A percentile compares a stretch with the other conserved stretches of the same genome.
Conservation (phyloP, 1,140 invertebrate species). For the Phymorhynchus buccinoides region DNA sequence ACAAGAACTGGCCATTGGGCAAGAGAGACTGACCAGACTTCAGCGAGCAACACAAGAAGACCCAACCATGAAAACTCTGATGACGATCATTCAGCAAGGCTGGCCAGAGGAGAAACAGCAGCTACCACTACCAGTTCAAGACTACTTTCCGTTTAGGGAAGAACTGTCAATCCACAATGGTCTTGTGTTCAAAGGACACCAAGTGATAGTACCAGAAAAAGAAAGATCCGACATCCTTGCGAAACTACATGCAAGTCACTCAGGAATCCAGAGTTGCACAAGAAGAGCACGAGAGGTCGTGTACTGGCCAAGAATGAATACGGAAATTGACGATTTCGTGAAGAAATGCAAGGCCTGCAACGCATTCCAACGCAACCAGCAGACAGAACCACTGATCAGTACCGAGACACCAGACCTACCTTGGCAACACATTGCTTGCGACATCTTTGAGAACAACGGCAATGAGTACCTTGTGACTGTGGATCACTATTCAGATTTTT, state of each 20-base stretch:
- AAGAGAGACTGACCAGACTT: background rate
- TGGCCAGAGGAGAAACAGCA: constrained; percentile 4
- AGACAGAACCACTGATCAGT: background rate
- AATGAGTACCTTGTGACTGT: background rate
- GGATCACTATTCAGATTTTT: background rate
- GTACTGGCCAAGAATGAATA: constrained; percentile 14
- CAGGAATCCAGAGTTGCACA: constrained; percentile 15
- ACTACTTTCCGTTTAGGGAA: constrained; percentile 26
- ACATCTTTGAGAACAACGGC: background rate
- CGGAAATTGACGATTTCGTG: constrained; percentile 4
- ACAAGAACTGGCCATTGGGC: background rate
- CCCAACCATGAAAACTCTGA: constrained; percentile 1
- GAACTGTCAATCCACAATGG: constrained; percentile 19
- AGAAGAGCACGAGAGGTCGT: constrained; percentile 19
- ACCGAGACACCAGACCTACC: background rate
- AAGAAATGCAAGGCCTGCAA: background rate
- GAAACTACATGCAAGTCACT: constrained; percentile 25
- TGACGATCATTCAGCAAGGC: background rate
- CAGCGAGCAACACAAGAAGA: background rate
- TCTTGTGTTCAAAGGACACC: constrained; percentile 22
- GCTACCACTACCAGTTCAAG: background rate
- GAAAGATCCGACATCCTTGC: background rate
- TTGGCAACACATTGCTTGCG: background rate
- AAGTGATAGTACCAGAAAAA: constrained; percentile 19
- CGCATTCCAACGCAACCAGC: background rate